phyloP scores from a whole-genome alignment of 2,888 invertebrate genomes.

The Ctenicera cuprea region DNA sequence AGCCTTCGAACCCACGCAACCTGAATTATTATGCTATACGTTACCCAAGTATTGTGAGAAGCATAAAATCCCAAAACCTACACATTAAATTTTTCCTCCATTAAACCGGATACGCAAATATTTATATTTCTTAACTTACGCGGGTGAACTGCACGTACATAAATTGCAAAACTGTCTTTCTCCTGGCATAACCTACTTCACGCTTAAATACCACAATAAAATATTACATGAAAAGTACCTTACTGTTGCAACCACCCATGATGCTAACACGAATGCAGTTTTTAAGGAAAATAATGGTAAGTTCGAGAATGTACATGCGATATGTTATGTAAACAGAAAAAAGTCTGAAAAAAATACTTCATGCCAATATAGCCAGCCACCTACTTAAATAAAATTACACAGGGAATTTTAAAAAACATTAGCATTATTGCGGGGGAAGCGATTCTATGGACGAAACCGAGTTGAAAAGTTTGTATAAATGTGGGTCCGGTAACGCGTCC shows the following conservation, averaged over 20 bases:
- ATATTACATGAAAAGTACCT: slow-evolving; percentile 1
- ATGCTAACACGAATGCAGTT: slow-evolving; percentile 5
- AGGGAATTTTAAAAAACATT: no score
- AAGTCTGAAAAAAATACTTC: no score
- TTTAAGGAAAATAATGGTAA: not conserved
- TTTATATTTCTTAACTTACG: slow-evolving; percentile 19
- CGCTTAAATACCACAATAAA: slow-evolving; percentile 24
- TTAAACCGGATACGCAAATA: slow-evolving; percentile 21
- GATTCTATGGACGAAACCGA: no score
- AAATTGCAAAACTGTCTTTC: slow-evolving; percentile 27
- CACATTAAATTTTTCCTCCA: not conserved
- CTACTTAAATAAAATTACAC: no score
- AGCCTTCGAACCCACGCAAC: not conserved
- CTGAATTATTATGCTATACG: slow-evolving; percentile 13
- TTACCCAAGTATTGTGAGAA: slow-evolving; percentile 14
- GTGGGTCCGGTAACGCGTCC: no score
- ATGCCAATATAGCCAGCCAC: no score
- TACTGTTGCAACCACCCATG: slow-evolving; percentile 11
- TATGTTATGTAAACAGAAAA: no score
- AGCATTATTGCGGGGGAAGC: no score
- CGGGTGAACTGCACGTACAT: slow-evolving; percentile 13
- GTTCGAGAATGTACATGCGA: not conserved
- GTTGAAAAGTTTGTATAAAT: no score
- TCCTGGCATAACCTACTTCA: slow-evolving; percentile 19
- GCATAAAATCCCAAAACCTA: slow-evolving; percentile 16